Base-by-base conservation (phyloP, 2,797 vertebrate genomes). In the Syngnathus rostellatus region DNA sequence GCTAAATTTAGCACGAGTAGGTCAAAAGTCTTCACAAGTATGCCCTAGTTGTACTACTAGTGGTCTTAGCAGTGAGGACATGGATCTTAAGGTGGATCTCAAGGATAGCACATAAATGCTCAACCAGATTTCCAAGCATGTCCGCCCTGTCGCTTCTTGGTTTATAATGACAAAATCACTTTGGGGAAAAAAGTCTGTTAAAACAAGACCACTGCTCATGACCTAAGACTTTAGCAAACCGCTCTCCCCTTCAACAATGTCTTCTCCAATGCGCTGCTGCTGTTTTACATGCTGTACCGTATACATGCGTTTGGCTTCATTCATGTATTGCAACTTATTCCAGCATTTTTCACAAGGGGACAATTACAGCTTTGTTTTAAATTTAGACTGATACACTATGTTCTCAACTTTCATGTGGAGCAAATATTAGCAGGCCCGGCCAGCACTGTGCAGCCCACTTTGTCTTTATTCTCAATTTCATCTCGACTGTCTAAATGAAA, bases 401-500 rank as follows among this genome's bases (percentile, higher is more conserved):
- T 60, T 70, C 71, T 70, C 61, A 57, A 70, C 8, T 50, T 62
- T 72, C 61, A 68, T 73, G 63, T 48, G 65, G 25, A 69, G 66
- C 66, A 25, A 65, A 70, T 63, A 66, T 55, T 69, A 66, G 59
- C 31, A 12, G 67, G 50, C 39, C 38, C 64, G 69, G 62, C 72
- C 74, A 62, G 70, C 65, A 64, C 67, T 57, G 48, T 39, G 68
- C 43, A 61, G 62, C 64, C 74, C 8, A 9, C 67, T 76, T 82
- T 69, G 73, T 80, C 70, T 81, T 72, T 76, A 79, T 81, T 76
- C 76, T 72, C 68, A 83, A 76, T 80, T 75, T 72, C 72, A 85
- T 89, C 78, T 81, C 78, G 70, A 76, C 73, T 31, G 72, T 64
- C 75, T 79, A 75, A 83, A 83, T 83, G 78, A 86, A 89, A 86